These are phyloP conservation scores for Drosophila barbarae DNA, from an alignment of 2,888 invertebrate genomes.

Conservation along the genomic window DNA sequence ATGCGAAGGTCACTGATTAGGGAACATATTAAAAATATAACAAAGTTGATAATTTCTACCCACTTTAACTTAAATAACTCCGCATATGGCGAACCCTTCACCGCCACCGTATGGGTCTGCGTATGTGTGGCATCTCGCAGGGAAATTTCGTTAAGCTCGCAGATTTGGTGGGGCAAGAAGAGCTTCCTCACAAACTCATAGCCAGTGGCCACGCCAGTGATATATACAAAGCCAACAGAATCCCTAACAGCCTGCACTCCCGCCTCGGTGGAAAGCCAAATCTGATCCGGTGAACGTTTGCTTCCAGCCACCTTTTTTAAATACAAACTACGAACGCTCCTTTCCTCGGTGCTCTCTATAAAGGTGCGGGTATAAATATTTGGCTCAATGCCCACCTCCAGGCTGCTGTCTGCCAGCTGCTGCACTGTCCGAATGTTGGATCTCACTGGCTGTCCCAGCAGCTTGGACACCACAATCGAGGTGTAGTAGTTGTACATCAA, in stretches of 20 bases:
- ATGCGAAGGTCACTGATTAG: conserved; percentile 63
- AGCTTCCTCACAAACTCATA: conserved; percentile 67
- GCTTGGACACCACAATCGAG: conserved; percentile 83
- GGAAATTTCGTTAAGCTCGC: conserved; percentile 76
- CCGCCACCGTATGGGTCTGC: conserved; percentile 50
- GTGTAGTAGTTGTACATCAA: conserved; percentile 83
- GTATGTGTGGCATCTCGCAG: conserved; percentile 62
- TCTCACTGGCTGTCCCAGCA: conserved; percentile 82
- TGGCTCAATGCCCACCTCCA: conserved; percentile 81
- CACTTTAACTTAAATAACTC: conserved; percentile 66
- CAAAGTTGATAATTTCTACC: background rate
- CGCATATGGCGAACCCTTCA: conserved; percentile 70
- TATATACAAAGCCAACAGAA: conserved; percentile 72
- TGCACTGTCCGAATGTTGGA: conserved; percentile 80
- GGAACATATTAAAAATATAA: background rate
- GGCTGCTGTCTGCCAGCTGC: conserved; percentile 81
- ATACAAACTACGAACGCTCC: conserved; percentile 66
- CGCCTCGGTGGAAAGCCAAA: conserved; percentile 65
- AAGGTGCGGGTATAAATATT: conserved; percentile 73
- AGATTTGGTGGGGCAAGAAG: conserved; percentile 76
- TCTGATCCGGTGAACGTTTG: conserved; percentile 40
- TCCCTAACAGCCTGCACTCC: conserved; percentile 68
- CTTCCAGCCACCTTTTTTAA: conserved; percentile 59
- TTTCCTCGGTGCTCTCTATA: conserved; percentile 59
- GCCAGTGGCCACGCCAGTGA: conserved; percentile 68